A percentile compares a stretch with the other conserved stretches of the same genome.
Conservation (phyloP, 2,888 invertebrate species). For the Opisthograptis luteolata region DNA sequence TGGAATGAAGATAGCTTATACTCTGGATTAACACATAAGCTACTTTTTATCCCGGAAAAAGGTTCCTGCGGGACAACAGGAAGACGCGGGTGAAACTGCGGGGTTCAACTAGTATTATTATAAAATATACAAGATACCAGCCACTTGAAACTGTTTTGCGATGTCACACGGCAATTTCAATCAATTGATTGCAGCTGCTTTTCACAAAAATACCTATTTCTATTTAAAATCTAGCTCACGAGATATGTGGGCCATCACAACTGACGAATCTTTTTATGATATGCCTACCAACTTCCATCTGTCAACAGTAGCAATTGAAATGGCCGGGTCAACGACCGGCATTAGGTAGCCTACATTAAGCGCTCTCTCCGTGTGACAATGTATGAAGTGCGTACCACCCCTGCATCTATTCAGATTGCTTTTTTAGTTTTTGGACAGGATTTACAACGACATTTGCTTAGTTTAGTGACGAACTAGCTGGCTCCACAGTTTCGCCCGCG, state of each 20-base stretch:
- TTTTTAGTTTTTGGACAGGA: too few species aligned
- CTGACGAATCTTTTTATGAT: conserved; percentile 52
- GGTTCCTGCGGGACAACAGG: too few species aligned
- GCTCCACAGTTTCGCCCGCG: too few species aligned
- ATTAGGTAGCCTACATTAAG: conserved; percentile 20
- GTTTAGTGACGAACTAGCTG: too few species aligned
- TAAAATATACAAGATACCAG: too few species aligned
- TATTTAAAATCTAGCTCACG: conserved; percentile 42
- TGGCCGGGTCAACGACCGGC: conserved; percentile 31
- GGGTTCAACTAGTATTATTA: too few species aligned
- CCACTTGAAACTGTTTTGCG: neutral
- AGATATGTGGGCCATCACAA: conserved; percentile 52
- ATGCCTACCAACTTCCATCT: conserved; percentile 49
- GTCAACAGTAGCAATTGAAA: conserved; percentile 32
- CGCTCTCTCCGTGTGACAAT: conserved; percentile 1
- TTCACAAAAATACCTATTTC: conserved; percentile 20
- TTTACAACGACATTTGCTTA: too few species aligned
- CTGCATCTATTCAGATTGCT: too few species aligned
- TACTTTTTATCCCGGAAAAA: too few species aligned
- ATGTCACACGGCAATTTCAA: conserved; percentile 9
- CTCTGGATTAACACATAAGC: too few species aligned
- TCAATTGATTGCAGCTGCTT: conserved; percentile 15
- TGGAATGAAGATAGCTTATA: too few species aligned
- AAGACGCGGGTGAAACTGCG: too few species aligned
- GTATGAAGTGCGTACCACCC: neutral